Conservation (phyloP, 2,888 invertebrate genomes). For the Allygus modestus region DNA sequence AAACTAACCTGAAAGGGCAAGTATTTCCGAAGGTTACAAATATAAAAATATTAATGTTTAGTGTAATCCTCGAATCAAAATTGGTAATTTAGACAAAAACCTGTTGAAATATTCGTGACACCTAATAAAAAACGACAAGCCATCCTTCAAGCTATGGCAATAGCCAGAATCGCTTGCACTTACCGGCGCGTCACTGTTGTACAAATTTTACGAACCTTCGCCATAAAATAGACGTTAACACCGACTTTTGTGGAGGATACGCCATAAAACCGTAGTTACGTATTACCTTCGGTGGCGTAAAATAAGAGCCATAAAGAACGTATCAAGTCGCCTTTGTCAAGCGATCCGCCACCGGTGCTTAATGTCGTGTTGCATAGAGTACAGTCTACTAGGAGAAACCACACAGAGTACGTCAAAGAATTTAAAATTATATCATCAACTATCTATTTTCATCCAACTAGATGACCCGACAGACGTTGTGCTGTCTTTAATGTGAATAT, state of each 20-base stretch:
- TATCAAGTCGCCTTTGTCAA: constrained; percentile 2
- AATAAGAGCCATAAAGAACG: constrained; percentile 16
- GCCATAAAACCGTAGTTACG: constrained; percentile 24
- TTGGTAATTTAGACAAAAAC: too few species aligned
- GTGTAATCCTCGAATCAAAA: too few species aligned
- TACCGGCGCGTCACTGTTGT: constrained; percentile 6
- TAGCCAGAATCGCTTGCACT: background rate
- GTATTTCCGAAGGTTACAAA: too few species aligned
- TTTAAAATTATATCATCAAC: too few species aligned
- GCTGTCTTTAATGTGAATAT: too few species aligned
- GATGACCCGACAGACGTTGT: too few species aligned
- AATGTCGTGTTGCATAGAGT: background rate
- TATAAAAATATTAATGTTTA: too few species aligned
- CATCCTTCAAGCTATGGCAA: background rate
- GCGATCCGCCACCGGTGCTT: background rate
- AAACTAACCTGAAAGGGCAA: too few species aligned
- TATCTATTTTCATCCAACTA: too few species aligned
- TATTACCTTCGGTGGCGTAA: constrained; percentile 29
- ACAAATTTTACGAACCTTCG: constrained; percentile 36
- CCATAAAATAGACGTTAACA: constrained; percentile 21
- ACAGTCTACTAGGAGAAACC: too few species aligned
- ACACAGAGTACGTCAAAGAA: too few species aligned
- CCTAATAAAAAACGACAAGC: background rate
- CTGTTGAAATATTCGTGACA: background rate
- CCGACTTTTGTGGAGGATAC: constrained; percentile 38